Conservation (phyloP, 2,113 vertebrate genomes). For the Crotalus tigris region DNA sequence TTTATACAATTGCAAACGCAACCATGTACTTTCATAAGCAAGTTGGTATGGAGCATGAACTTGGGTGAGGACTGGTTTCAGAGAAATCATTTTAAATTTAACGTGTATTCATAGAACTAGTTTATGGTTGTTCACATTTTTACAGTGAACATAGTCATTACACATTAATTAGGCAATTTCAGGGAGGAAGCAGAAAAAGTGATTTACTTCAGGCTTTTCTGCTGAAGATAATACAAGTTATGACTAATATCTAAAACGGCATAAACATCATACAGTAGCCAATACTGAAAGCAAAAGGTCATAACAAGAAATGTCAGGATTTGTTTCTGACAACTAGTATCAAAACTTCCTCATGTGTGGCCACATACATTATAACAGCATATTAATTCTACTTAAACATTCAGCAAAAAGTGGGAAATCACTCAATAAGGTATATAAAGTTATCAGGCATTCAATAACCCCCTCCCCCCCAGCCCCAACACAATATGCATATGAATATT, state of each 20-base stretch:
- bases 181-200: neutral
- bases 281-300: neutral
- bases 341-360: neutral
- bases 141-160: neutral
- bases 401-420: slow-evolving; percentile 17
- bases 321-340: slow-evolving; percentile 14
- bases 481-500: slow-evolving; percentile 40
- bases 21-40: neutral
- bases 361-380: neutral
- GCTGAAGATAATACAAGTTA: neutral
- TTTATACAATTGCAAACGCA: neutral
- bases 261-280: neutral
- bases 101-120: neutral
- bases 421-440: slow-evolving; percentile 16
- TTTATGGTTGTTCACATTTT: neutral
- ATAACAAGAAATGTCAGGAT: slow-evolving; percentile 18
- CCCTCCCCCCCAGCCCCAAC: neutral
- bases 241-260: neutral
- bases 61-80: neutral
- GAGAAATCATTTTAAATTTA: neutral
- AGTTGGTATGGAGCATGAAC: neutral
- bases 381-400: slow-evolving; percentile 2
- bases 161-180: neutral
- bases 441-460: neutral
- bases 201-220: slow-evolving; percentile 1